Evolutionary conservation across 1,140 invertebrate genomes (phyloP).

Genomic region (Eciton burchellii): DNA sequence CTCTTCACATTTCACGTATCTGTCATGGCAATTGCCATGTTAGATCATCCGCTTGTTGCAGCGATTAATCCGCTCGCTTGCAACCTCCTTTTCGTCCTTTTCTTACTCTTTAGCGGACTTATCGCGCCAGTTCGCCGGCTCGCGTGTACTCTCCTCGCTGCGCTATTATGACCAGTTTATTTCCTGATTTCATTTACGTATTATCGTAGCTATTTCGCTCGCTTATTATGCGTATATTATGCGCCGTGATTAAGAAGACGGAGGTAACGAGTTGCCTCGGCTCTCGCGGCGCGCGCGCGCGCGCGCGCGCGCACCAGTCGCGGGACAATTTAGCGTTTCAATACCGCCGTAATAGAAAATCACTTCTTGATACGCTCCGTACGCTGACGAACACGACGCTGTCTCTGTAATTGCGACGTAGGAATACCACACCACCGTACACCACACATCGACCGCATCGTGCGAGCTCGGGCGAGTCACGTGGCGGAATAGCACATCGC

Average conservation of each 20-base stretch:
- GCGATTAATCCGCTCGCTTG: neutral
- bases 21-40: neutral
- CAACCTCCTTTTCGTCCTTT: neutral
- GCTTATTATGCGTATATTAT: constrained; percentile 51
- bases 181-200: constrained; percentile 26
- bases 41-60: neutral
- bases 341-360: constrained; percentile 58
- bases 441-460: neutral
- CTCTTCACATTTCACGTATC: neutral
- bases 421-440: constrained; percentile 15
- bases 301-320: constrained; percentile 35
- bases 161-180: neutral
- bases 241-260: constrained; percentile 46
- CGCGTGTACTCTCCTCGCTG: neutral
- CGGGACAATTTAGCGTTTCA: constrained; percentile 59
- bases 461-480: constrained; percentile 50
- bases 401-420: constrained; percentile 57
- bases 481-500: constrained; percentile 44
- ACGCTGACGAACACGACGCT: constrained; percentile 20
- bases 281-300: neutral
- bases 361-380: constrained; percentile 50
- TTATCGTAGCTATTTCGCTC: constrained; percentile 9
- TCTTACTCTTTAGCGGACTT: neutral
- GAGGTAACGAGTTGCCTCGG: constrained; percentile 49
- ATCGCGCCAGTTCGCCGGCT: neutral